phyloP scores from a whole-genome alignment of 37 sponge, comb jelly and placozoan species.

The Chondrosia reniformis region DNA sequence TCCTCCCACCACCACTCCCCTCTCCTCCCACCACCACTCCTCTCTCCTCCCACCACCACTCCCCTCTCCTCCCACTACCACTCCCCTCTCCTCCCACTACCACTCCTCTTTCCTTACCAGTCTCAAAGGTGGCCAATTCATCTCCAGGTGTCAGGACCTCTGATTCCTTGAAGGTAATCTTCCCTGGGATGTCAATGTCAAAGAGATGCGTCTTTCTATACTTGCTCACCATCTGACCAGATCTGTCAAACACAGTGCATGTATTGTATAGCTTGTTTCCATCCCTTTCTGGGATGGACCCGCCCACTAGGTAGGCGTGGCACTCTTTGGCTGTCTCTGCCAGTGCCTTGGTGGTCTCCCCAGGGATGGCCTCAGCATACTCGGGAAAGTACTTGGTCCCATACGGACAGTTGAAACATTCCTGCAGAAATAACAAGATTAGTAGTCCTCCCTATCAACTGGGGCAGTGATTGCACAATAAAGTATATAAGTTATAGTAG shows the following conservation, averaged over 20 bases:
- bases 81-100: not conserved
- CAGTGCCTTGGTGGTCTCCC: slow-evolving; percentile 53
- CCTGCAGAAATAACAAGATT: slow-evolving; percentile 55
- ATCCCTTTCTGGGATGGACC: slow-evolving; percentile 91
- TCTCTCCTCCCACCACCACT: not conserved
- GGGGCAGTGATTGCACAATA: too few relatives aligned
- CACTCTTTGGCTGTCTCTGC: slow-evolving; percentile 76
- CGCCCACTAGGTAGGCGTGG: slow-evolving; percentile 79
- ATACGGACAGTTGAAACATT: slow-evolving; percentile 97
- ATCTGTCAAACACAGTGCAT: slow-evolving; percentile 71
- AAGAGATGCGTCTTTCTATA: slow-evolving; percentile 95
- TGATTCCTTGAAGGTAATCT: slow-evolving; percentile 85
- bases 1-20: too few relatives aligned
- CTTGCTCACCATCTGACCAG: slow-evolving; percentile 80
- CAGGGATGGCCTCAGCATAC: slow-evolving; percentile 90
- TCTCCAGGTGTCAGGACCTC: slow-evolving; percentile 73
- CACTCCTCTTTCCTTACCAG: slow-evolving; percentile 50
- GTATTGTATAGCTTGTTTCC: slow-evolving; percentile 89
- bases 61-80: not conserved
- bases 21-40: not conserved
- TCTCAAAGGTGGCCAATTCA: slow-evolving; percentile 65
- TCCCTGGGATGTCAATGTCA: slow-evolving; percentile 98
- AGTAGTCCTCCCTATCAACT: too few relatives aligned
- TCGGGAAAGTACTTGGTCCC: slow-evolving; percentile 81
- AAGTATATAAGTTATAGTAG: too few relatives aligned